Evolutionary conservation across 1,140 invertebrate genomes (phyloP).

Genomic region (Aphaenogaster floridana): DNA sequence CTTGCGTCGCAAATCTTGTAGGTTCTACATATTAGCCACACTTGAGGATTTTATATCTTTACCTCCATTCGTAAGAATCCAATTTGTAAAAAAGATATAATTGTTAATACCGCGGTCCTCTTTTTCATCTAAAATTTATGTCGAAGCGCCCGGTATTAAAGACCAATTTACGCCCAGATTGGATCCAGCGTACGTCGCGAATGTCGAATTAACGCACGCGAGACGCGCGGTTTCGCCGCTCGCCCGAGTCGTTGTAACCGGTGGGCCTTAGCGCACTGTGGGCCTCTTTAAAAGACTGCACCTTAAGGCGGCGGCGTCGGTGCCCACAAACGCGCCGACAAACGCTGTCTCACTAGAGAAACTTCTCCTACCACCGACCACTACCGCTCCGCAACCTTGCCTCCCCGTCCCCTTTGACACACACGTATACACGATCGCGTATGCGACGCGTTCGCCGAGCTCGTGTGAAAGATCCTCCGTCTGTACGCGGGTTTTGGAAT

Average conservation of each 20-base stretch:
- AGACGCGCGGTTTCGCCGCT: slow-evolving; percentile 12
- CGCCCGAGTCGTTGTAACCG: slow-evolving; percentile 50
- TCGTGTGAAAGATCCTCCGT: slow-evolving; percentile 27
- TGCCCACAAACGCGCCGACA: slow-evolving; percentile 84
- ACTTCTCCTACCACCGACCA: slow-evolving; percentile 56
- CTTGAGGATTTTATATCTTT: not conserved
- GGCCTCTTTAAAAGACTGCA: slow-evolving; percentile 74
- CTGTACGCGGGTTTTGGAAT: slow-evolving; percentile 20
- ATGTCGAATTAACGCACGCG: slow-evolving; percentile 21
- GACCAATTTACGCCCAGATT: slow-evolving; percentile 25
- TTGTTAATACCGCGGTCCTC: not conserved
- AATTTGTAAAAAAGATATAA: not conserved
- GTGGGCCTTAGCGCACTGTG: slow-evolving; percentile 44
- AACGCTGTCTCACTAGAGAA: slow-evolving; percentile 84
- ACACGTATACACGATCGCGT: slow-evolving; percentile 36
- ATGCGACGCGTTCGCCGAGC: slow-evolving; percentile 19
- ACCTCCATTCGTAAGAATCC: not conserved
- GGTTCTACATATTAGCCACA: not conserved
- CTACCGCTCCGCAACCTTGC: slow-evolving; percentile 49
- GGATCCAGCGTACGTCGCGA: not conserved
- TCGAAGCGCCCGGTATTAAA: not conserved
- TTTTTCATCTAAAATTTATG: not conserved
- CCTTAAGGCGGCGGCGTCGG: slow-evolving; percentile 81
- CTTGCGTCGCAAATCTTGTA: not conserved
- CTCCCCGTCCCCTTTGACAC: slow-evolving; percentile 10